A percentile compares a stretch with the other conserved stretches of the same genome.
Evolutionary conservation across 2,888 invertebrate species (phyloP).

Genomic region (Nipponacmea schrenckii): DNA sequence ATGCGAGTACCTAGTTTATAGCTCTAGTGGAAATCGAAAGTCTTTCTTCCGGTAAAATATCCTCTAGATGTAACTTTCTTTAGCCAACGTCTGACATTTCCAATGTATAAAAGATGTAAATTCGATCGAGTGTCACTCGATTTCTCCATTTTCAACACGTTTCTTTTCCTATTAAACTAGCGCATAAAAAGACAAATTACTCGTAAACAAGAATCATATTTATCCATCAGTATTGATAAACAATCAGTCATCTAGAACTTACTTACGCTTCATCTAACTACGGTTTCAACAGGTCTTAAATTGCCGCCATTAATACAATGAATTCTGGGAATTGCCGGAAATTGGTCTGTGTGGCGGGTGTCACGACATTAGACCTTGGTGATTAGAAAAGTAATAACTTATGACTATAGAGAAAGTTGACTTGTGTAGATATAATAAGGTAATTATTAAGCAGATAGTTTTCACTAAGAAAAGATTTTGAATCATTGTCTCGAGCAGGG

Average conservation of each 20-base stretch:
- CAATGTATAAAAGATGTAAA: constrained; percentile 3
- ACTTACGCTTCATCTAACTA: not conserved
- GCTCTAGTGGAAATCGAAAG: constrained; percentile 7
- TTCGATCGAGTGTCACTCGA: not conserved
- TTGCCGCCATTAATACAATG: constrained; percentile 6
- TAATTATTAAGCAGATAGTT: constrained; percentile 1
- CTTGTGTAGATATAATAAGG: constrained; percentile 6
- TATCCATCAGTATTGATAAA: not conserved
- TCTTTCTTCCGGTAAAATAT: constrained; percentile 1
- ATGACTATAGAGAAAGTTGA: not conserved
- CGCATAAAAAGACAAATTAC: constrained; percentile 9
- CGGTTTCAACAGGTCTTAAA: constrained; percentile 2
- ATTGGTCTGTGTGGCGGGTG: constrained; percentile 8
- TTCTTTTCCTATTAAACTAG: constrained; percentile 2
- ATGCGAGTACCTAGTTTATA: constrained; percentile 1
- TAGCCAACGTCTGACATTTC: not conserved
- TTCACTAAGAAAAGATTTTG: not conserved
- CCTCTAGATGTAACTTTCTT: constrained; percentile 4
- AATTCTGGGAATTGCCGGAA: constrained; percentile 9
- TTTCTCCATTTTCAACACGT: not conserved
- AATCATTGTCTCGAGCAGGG: not conserved
- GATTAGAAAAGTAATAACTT: constrained; percentile 4
- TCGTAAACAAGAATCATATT: constrained; percentile 9
- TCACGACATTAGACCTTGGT: constrained; percentile 2
- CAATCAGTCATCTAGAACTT: constrained; percentile 3